A percentile compares a stretch with the other conserved stretches of the same genome.
phyloP scores from a whole-genome alignment of 2,888 invertebrate species.

The Monoplex corrugatus region DNA sequence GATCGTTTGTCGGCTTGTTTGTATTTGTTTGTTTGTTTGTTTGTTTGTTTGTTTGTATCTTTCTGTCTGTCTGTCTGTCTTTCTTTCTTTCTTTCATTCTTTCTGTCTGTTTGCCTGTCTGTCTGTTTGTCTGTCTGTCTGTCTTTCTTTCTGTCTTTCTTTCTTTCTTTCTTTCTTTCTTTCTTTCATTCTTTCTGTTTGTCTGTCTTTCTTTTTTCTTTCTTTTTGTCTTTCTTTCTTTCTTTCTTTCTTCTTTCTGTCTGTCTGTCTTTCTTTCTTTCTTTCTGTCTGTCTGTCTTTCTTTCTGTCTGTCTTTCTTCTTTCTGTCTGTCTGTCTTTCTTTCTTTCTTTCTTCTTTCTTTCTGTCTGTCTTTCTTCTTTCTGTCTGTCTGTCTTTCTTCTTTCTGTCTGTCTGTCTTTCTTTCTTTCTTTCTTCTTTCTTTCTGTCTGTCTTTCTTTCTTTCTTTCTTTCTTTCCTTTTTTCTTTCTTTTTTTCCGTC shows the following conservation, averaged over 20 bases:
- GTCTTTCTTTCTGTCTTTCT: neutral
- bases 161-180: neutral
- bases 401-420: too few relatives aligned
- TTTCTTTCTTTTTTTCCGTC: neutral
- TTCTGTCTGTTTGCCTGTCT: neutral
- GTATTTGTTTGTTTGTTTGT: neutral
- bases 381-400: neutral
- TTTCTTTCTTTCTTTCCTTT: neutral
- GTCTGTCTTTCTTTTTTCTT: neutral
- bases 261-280: conserved; percentile 10
- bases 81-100: neutral
- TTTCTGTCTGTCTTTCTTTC: neutral
- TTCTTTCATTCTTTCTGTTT: neutral
- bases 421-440: neutral
- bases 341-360: neutral
- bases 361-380: neutral
- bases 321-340: conserved; percentile 18
- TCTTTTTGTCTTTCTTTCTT: neutral
- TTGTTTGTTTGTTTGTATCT: neutral
- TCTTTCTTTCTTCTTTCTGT: neutral
- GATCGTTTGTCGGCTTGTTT: neutral
- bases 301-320: neutral
- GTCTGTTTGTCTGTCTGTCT: neutral
- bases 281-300: neutral
- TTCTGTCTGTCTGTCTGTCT: neutral